phyloP scores from a whole-genome alignment of 2,888 invertebrate species.

The Ethmia dodecea region DNA sequence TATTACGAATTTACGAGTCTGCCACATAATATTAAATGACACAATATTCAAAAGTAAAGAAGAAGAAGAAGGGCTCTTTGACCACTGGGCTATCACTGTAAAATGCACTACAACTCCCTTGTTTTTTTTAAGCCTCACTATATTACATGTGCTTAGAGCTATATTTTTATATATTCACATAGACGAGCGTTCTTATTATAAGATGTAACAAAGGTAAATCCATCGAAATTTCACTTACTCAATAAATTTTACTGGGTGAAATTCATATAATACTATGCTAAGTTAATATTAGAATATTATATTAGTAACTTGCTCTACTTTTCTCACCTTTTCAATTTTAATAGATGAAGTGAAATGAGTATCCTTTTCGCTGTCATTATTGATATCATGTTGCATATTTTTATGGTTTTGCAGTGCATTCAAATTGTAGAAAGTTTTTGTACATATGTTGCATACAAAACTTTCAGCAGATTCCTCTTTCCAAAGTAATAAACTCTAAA shows the following conservation, averaged over 20 bases:
- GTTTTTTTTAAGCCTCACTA: not conserved
- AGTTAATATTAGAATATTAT: not conserved
- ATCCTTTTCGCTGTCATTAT: slow-evolving; percentile 34
- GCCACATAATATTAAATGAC: too few relatives aligned
- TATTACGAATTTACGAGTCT: not conserved
- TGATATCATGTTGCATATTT: slow-evolving; percentile 53
- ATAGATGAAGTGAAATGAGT: slow-evolving; percentile 8
- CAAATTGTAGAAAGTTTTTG: slow-evolving; percentile 61
- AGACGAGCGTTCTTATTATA: not conserved
- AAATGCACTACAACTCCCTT: not conserved
- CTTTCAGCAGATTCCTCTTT: slow-evolving; percentile 33
- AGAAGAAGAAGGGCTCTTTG: not conserved
- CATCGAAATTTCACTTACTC: not conserved
- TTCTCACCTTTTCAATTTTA: slow-evolving; percentile 1
- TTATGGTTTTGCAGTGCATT: slow-evolving; percentile 58
- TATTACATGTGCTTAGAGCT: not conserved
- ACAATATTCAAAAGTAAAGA: too few relatives aligned
- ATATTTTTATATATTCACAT: too few relatives aligned
- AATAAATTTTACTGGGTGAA: not conserved
- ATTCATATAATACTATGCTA: not conserved
- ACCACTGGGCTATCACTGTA: not conserved
- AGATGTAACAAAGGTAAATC: not conserved
- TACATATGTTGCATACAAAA: slow-evolving; percentile 50
- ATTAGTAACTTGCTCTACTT: not conserved
- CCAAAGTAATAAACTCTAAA: slow-evolving; percentile 26